phyloP scores from a whole-genome alignment of 2,888 invertebrate species.

The Oconnorella tubifera region DNA sequence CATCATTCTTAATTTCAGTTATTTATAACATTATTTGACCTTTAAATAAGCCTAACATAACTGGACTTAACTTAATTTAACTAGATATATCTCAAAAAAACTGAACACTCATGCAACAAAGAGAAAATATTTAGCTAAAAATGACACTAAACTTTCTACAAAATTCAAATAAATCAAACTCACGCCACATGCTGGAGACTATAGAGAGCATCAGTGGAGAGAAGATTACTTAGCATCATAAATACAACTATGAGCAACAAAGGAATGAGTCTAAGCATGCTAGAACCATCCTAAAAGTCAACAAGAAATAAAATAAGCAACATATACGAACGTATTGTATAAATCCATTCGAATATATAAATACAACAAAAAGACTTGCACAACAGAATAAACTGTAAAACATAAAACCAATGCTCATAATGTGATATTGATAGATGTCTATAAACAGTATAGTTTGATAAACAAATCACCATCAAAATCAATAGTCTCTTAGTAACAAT shows the following conservation, averaged over 20 bases:
- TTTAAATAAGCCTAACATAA: too few species aligned
- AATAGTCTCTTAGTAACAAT: too few species aligned
- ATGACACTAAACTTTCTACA: background rate
- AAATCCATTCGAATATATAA: too few species aligned
- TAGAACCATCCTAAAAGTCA: background rate
- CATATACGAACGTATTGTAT: background rate
- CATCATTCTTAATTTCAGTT: too few species aligned
- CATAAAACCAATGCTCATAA: too few species aligned
- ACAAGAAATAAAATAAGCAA: background rate
- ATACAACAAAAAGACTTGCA: too few species aligned
- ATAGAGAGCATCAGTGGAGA: background rate
- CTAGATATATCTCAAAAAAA: background rate
- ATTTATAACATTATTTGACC: too few species aligned
- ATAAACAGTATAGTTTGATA: too few species aligned
- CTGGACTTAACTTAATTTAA: background rate
- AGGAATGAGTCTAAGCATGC: constrained; percentile 1
- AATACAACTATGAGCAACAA: background rate
- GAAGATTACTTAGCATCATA: constrained; percentile 1
- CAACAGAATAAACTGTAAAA: too few species aligned
- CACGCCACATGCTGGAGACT: background rate
- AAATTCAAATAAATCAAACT: background rate
- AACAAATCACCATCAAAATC: too few species aligned
- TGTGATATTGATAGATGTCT: too few species aligned
- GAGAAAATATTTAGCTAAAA: too few species aligned
- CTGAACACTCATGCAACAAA: background rate